These are phyloP conservation scores for Eupeodes latifasciatus DNA, from an alignment of 2,888 invertebrate species.

Conservation along the genomic window DNA sequence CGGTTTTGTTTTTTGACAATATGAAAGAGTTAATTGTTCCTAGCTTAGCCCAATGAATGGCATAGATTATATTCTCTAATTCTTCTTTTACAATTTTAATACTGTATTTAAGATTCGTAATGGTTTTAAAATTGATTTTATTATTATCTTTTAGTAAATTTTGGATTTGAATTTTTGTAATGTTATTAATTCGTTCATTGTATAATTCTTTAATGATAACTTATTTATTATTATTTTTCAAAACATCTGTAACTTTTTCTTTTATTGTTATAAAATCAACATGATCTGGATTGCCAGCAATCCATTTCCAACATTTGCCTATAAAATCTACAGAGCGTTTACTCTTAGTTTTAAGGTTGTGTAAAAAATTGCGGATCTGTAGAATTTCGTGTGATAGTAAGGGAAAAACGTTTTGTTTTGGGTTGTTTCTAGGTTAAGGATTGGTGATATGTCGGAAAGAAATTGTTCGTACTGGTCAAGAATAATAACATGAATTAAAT, in stretches of 20 bases:
- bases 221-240: conserved; percentile 33
- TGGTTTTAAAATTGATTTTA: conserved; percentile 15
- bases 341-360: background rate
- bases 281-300: too few species aligned
- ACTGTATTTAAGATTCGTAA: conserved; percentile 12
- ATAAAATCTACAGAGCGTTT: conserved; percentile 40
- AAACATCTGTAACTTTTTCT: conserved; percentile 41
- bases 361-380: background rate
- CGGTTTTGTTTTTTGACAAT: conserved; percentile 55
- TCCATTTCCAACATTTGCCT: too few species aligned
- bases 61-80: conserved; percentile 42
- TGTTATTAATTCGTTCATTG: conserved; percentile 35
- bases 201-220: conserved; percentile 31
- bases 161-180: conserved; percentile 41
- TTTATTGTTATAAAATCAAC: too few species aligned
- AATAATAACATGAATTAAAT: background rate
- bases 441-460: background rate
- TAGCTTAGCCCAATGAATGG: conserved; percentile 55
- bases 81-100: conserved; percentile 32
- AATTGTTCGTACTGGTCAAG: too few species aligned
- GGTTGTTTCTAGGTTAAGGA: background rate
- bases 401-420: conserved; percentile 21
- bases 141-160: conserved; percentile 1
- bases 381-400: conserved; percentile 27
- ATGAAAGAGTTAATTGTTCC: conserved; percentile 43